phyloP scores from a whole-genome alignment of 2,797 vertebrate species.

The Tragelaphus oryx region DNA sequence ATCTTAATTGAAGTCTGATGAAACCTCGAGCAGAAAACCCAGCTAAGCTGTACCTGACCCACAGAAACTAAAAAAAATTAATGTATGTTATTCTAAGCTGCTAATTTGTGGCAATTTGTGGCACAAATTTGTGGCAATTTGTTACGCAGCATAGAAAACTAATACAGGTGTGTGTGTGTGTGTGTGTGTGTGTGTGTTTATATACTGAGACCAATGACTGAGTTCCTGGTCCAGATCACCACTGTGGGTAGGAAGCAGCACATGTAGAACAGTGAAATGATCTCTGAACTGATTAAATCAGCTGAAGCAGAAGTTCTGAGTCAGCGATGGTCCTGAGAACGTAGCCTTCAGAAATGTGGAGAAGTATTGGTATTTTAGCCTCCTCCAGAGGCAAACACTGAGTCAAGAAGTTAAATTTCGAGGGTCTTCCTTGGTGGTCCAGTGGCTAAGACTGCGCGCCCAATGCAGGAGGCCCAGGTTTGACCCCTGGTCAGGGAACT shows the following conservation, averaged over 20 bases:
- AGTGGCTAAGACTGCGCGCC: background rate
- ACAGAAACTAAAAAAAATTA: background rate
- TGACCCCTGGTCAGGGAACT: background rate
- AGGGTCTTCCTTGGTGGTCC: background rate
- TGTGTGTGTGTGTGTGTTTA: background rate
- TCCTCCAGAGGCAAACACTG: background rate
- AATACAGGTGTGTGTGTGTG: background rate
- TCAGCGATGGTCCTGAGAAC: background rate
- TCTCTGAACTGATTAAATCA: background rate
- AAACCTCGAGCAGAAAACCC: background rate
- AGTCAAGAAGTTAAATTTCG: background rate
- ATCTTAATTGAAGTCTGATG: background rate
- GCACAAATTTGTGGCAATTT: background rate
- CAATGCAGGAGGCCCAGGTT: background rate
- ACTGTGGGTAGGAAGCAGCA: background rate
- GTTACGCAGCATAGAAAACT: background rate
- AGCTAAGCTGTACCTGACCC: background rate
- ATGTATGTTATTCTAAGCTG: background rate
- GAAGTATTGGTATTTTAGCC: background rate
- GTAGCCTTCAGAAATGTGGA: background rate
- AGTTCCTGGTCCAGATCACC: background rate
- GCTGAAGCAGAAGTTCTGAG: background rate
- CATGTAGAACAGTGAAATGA: background rate
- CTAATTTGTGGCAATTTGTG: background rate
- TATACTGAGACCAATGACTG: background rate